Base-by-base conservation (phyloP, 2,113 vertebrate genomes). In the Lipotes vexillifer region DNA sequence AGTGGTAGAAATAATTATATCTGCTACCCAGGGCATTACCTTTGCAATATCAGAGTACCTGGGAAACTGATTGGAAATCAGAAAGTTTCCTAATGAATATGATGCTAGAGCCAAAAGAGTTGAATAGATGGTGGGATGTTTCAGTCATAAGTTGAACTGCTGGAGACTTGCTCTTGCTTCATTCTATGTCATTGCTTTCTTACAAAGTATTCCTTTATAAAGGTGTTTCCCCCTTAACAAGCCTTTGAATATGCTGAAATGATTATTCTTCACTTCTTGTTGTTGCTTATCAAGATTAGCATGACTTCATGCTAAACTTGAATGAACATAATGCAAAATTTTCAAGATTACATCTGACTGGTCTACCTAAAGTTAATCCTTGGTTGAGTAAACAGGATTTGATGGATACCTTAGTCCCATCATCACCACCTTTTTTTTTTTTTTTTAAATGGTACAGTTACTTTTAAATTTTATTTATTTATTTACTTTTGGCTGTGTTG, bases 1-100 rank as follows among this genome's bases (percentile, higher is more conserved):
- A 95, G 8, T 69, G n/a, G 11, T 77, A 97, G 38, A 96, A 90
- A 71, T 95, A 93, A 93, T 97, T 90, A 31, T 44, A 75, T 57
- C 46, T 84, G 18, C 36, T 90, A 55, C 23, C 89, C 12, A 65
- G 38, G 38, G 71, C 18, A 86, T 61, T 82, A 91, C n/a, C 21
- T 93, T 93, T 63, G 31, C 36, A 66, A 75, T 94, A 85, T 81
- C 57, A 88, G 92, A 89, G 63, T 75, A 90, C 75, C 81, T 92
- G 36, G 59, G 44, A 87, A 97, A 93, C 38, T 23, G 74, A 94
- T 33, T 94, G 46, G 44, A 93, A 93, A 88, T 93, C 38, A 81
- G 57, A 68, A 83, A 25, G 38, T 90, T 88, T n/a, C 55, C 92
- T 88, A 90, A 96, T 71, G 66, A 91, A 55, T 17, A 55, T 55